Conservation (phyloP, 2,797 vertebrate species). For the Falco biarmicus region DNA sequence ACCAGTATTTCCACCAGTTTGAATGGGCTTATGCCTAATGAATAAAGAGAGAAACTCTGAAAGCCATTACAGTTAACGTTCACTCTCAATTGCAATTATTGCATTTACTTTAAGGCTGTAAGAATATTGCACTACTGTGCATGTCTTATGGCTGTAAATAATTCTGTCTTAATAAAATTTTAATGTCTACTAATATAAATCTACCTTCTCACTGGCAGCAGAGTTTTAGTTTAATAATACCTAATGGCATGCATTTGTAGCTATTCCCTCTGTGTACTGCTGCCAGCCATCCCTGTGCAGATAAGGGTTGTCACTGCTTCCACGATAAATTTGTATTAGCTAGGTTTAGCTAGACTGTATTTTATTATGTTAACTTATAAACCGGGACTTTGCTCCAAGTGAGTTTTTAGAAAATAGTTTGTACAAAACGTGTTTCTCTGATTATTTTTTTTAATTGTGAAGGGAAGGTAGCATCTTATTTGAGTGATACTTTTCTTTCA, state of each 20-base stretch:
- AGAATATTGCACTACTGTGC: neutral
- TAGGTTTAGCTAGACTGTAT: neutral
- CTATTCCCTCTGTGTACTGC: neutral
- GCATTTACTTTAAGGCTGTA: neutral
- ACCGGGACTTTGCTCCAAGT: neutral
- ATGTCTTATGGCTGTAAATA: neutral
- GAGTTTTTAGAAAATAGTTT: neutral
- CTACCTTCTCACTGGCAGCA: neutral
- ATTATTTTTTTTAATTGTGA: neutral
- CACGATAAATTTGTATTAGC: conserved; percentile 11
- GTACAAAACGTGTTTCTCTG: neutral
- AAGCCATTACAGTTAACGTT: neutral
- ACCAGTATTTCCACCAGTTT: neutral
- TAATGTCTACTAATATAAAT: neutral
- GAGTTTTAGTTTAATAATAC: conserved; percentile 20
- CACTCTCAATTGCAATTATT: neutral
- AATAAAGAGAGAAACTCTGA: neutral
- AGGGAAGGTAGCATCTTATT: neutral
- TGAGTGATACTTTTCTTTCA: neutral
- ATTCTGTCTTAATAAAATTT: conserved; percentile 15
- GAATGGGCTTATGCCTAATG: neutral
- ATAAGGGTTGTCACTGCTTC: conserved; percentile 12
- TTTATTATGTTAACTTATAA: neutral
- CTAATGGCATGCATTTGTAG: conserved; percentile 7
- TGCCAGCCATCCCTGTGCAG: conserved; percentile 8